These are phyloP conservation scores for Ophion costatus DNA, from an alignment of 2,888 invertebrate species.

Conservation along the genomic window DNA sequence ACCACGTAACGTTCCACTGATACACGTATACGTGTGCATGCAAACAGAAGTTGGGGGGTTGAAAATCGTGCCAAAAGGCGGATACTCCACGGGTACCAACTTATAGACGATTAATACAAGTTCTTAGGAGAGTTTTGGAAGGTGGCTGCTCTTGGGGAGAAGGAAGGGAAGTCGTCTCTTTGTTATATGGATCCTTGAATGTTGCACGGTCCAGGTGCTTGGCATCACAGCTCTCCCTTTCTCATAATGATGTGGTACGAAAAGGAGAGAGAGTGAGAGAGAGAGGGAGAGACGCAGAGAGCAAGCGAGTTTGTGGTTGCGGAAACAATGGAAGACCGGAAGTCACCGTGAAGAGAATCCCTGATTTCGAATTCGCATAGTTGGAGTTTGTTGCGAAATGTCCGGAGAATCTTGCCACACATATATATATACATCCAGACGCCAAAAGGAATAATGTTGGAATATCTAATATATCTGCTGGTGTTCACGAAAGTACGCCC, in stretches of 20 bases:
- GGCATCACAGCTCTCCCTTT: slow-evolving; percentile 34
- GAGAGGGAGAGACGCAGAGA: slow-evolving; percentile 56
- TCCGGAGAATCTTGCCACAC: neutral
- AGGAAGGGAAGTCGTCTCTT: slow-evolving; percentile 69
- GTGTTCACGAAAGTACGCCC: slow-evolving; percentile 2
- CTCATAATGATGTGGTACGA: slow-evolving; percentile 41
- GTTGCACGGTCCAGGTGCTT: slow-evolving; percentile 41
- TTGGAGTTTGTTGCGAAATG: slow-evolving; percentile 51
- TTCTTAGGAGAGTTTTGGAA: slow-evolving; percentile 69
- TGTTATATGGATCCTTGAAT: slow-evolving; percentile 60
- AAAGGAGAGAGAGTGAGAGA: slow-evolving; percentile 58
- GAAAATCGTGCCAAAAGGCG: slow-evolving; percentile 32
- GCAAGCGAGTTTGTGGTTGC: slow-evolving; percentile 57
- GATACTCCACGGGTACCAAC: slow-evolving; percentile 74
- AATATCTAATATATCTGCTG: slow-evolving; percentile 5
- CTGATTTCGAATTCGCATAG: slow-evolving; percentile 58
- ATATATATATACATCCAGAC: neutral
- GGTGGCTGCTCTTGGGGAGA: neutral
- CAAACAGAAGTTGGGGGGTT: neutral
- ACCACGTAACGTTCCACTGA: slow-evolving; percentile 4
- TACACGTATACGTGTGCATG: neutral
- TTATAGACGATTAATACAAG: slow-evolving; percentile 79
- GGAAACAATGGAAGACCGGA: slow-evolving; percentile 58
- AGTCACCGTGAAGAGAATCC: slow-evolving; percentile 45
- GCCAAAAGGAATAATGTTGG: slow-evolving; percentile 33